These are phyloP conservation scores for Nineta flava DNA, from an alignment of 2,888 invertebrate species.

Conservation along the genomic window DNA sequence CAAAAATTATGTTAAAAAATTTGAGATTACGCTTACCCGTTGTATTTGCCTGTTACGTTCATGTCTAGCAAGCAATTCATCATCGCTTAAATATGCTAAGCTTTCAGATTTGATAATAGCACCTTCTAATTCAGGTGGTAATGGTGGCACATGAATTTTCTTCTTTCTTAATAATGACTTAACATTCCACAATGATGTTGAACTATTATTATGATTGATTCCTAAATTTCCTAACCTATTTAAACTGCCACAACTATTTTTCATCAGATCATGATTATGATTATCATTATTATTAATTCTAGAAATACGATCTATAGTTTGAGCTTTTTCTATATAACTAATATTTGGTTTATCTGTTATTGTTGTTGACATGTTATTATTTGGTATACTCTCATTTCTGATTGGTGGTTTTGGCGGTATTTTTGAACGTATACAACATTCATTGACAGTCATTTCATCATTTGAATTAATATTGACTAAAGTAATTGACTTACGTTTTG, in stretches of 20 bases:
- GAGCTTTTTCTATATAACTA: conserved; percentile 4
- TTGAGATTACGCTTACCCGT: conserved; percentile 29
- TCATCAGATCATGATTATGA: not conserved
- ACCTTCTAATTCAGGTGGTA: conserved; percentile 31
- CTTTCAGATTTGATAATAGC: conserved; percentile 34
- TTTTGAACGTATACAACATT: conserved; percentile 11
- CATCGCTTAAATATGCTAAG: conserved; percentile 31
- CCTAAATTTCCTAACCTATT: conserved; percentile 10
- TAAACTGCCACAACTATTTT: not conserved
- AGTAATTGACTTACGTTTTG: conserved; percentile 26
- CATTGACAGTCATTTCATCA: conserved; percentile 10
- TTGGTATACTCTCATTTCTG: conserved; percentile 6
- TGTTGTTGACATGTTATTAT: conserved; percentile 10
- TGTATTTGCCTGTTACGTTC: conserved; percentile 31
- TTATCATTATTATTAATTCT: conserved; percentile 8
- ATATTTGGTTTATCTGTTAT: conserved; percentile 8
- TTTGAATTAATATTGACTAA: conserved; percentile 27
- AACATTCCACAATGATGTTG: conserved; percentile 18
- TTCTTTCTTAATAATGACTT: conserved; percentile 25
- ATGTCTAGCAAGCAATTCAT: conserved; percentile 33
- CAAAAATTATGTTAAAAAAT: too few relatives aligned
- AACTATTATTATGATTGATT: conserved; percentile 5
- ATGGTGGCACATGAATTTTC: conserved; percentile 22
- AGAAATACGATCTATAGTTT: conserved; percentile 4
- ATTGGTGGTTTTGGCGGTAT: conserved; percentile 6